Percentiles rank a stretch among this genome's conserved stretches.
These are phyloP conservation scores for Podabrus alpinus DNA, from an alignment of 2,888 invertebrate species.

Conservation along the genomic window DNA sequence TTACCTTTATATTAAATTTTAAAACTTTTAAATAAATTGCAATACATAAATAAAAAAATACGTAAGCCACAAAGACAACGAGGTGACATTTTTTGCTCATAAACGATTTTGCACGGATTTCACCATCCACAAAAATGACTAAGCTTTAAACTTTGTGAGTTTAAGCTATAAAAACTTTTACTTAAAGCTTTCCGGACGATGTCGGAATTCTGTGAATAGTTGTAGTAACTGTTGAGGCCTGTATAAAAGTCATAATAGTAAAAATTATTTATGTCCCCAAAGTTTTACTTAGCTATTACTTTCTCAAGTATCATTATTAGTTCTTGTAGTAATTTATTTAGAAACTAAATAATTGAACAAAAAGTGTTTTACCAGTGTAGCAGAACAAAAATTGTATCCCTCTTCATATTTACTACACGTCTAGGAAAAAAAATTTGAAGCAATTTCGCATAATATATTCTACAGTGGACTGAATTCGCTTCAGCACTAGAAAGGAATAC, in stretches of 20 bases:
- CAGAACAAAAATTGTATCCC: background rate
- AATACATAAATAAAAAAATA: background rate
- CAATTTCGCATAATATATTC: background rate
- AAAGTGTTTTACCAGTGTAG: background rate
- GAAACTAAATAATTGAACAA: background rate
- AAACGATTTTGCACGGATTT: constrained; percentile 19
- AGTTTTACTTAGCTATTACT: constrained; percentile 1
- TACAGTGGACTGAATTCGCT: no score
- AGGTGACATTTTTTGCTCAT: constrained; percentile 9
- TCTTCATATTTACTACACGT: no score
- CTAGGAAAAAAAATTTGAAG: background rate
- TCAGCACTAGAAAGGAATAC: no score
- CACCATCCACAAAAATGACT: constrained; percentile 16
- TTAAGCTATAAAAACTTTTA: constrained; percentile 22
- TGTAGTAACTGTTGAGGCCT: constrained; percentile 13
- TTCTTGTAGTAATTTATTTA: background rate
- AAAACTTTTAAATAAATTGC: background rate
- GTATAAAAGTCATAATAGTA: constrained; percentile 16
- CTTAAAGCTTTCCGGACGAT: constrained; percentile 14
- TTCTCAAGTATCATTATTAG: background rate
- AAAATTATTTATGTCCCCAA: constrained; percentile 11
- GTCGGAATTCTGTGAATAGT: constrained; percentile 18
- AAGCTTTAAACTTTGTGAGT: constrained; percentile 19
- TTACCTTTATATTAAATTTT: background rate
- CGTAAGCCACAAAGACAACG: background rate